Percentiles rank a stretch among this genome's conserved stretches.
Evolutionary conservation across 2,113 vertebrate species (phyloP).

Genomic region (Polyodon spathula): DNA sequence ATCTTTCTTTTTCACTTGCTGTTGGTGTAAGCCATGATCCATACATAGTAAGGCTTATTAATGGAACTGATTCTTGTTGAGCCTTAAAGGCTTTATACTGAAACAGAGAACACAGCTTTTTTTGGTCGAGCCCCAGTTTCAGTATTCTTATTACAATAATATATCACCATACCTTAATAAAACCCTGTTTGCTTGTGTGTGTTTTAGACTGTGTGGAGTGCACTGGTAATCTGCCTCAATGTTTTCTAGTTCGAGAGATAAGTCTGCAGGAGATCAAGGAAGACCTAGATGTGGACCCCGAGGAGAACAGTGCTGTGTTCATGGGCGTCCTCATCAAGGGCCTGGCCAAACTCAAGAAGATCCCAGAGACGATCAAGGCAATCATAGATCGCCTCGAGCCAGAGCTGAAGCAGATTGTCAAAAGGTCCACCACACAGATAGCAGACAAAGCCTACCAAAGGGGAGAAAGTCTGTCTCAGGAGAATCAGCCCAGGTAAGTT

Average conservation of each 20-base stretch:
- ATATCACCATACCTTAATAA: too few species aligned
- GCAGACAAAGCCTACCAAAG: constrained; percentile 87
- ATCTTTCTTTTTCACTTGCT: too few species aligned
- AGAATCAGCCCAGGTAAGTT: constrained; percentile 81
- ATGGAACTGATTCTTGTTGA: too few species aligned
- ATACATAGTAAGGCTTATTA: too few species aligned
- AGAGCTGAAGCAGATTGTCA: constrained; percentile 92
- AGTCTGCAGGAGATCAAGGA: constrained; percentile 73
- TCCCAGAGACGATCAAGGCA: constrained; percentile 89
- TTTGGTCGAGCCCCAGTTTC: too few species aligned
- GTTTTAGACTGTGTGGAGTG: too few species aligned
- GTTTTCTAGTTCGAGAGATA: constrained; percentile 58
- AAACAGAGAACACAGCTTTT: too few species aligned
- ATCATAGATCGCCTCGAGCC: constrained; percentile 89
- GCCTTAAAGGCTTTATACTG: too few species aligned
- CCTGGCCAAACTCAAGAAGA: constrained; percentile 87
- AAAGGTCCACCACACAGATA: constrained; percentile 91
- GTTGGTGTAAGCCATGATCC: too few species aligned
- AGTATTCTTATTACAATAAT: too few species aligned
- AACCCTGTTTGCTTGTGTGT: too few species aligned
- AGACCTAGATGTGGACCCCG: constrained; percentile 76
- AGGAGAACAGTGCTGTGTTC: constrained; percentile 86
- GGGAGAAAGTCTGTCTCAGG: constrained; percentile 75
- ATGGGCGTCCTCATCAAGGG: constrained; percentile 96
- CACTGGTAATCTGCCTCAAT: too few species aligned